Percentiles rank a stretch among this genome's conserved stretches.
These are phyloP conservation scores for Anguilla japonica DNA, from an alignment of 2,113 vertebrate genomes.

Conservation along the genomic window DNA sequence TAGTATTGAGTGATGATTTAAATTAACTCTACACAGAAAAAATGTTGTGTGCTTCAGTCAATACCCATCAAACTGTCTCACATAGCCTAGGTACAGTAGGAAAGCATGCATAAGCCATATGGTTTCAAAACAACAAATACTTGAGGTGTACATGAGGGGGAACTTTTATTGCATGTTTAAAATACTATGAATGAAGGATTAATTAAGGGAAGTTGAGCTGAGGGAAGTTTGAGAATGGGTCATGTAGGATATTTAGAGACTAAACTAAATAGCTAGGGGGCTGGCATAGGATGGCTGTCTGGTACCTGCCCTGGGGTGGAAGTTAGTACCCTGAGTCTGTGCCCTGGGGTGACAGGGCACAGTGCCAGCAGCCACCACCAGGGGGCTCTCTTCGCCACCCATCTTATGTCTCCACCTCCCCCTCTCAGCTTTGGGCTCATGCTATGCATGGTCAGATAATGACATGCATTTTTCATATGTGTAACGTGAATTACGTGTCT, in stretches of 20 bases:
- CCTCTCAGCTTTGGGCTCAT: neutral
- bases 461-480: neutral
- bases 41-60: neutral
- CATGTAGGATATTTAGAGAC: neutral
- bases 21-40: no score
- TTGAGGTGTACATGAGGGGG: neutral
- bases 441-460: neutral
- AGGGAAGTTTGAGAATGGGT: neutral
- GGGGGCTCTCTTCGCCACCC: constrained; percentile 4
- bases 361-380: neutral
- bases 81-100: neutral
- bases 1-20: no score
- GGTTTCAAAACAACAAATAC: neutral
- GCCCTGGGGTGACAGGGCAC: neutral
- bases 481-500: neutral
- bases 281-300: neutral
- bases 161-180: neutral
- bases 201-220: neutral
- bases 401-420: neutral
- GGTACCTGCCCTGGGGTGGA: neutral
- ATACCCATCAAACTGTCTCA: neutral
- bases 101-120: neutral
- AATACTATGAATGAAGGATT: neutral
- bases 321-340: neutral
- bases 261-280: neutral